phyloP scores from a whole-genome alignment of 2,888 invertebrate genomes.

The Agonopterix arenella region DNA sequence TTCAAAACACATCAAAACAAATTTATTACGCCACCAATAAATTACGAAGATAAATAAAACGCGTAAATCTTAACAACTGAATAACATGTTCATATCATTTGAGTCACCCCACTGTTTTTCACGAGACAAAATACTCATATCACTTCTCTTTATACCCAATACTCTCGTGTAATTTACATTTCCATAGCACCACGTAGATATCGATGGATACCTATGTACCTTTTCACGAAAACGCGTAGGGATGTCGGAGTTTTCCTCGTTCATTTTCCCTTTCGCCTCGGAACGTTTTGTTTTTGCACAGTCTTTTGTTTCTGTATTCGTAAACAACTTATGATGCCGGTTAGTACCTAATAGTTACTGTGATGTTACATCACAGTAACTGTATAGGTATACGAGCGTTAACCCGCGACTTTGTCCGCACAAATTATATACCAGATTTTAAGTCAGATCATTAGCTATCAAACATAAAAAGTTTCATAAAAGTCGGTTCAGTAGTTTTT shows the following conservation, averaged over 20 bases:
- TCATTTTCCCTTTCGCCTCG: neutral
- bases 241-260: neutral
- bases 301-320: constrained; percentile 5
- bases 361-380: no score
- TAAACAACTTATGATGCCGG: no score
- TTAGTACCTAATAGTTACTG: no score
- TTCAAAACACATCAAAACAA: no score
- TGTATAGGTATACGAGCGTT: no score
- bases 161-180: constrained; percentile 28
- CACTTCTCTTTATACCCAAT: constrained; percentile 22
- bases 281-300: constrained; percentile 4
- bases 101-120: neutral
- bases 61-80: neutral
- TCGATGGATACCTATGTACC: constrained; percentile 8
- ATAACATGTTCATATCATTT: neutral
- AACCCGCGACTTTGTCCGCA: no score
- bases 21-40: no score
- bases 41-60: no score
- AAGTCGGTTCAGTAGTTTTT: no score
- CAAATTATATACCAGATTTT: no score
- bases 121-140: constrained; percentile 21
- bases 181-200: constrained; percentile 10
- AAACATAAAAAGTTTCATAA: no score
- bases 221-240: neutral
- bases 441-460: no score